Evolutionary conservation across 2,888 invertebrate species (phyloP).

Genomic region (Hedya salicella): DNA sequence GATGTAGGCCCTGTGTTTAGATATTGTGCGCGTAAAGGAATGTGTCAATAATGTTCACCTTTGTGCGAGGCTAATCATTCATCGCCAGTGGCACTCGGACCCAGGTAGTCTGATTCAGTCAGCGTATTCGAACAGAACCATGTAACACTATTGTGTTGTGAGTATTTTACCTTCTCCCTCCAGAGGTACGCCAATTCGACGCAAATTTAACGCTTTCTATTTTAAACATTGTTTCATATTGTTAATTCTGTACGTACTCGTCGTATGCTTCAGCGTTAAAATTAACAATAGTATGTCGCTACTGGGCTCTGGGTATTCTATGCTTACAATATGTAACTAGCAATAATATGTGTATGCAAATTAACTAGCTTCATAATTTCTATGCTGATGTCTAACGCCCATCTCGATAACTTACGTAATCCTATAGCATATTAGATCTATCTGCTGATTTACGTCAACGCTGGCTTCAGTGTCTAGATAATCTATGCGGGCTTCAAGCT

Average conservation of each 20-base stretch:
- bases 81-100: slow-evolving; percentile 73
- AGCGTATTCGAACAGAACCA: slow-evolving; percentile 66
- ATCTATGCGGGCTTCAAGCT: slow-evolving; percentile 84
- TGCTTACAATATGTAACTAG: slow-evolving; percentile 84
- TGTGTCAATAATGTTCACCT: slow-evolving; percentile 45
- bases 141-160: slow-evolving; percentile 79
- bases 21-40: slow-evolving; percentile 60
- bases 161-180: slow-evolving; percentile 74
- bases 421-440: slow-evolving; percentile 80
- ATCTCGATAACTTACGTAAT: slow-evolving; percentile 79
- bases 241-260: slow-evolving; percentile 78
- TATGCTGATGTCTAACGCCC: slow-evolving; percentile 83
- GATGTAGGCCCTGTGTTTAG: slow-evolving; percentile 77
- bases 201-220: slow-evolving; percentile 78
- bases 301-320: slow-evolving; percentile 84
- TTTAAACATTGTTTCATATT: slow-evolving; percentile 78
- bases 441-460: slow-evolving; percentile 81
- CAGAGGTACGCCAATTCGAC: slow-evolving; percentile 74
- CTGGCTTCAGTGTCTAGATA: slow-evolving; percentile 85
- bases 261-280: slow-evolving; percentile 82
- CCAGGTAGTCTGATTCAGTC: slow-evolving; percentile 66
- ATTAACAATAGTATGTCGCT: slow-evolving; percentile 77
- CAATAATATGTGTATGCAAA: slow-evolving; percentile 75
- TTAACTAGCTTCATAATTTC: slow-evolving; percentile 82
- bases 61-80: slow-evolving; percentile 63